These are phyloP conservation scores for Vulpes lagopus DNA, from an alignment of 2,113 vertebrate genomes.

Conservation along the genomic window DNA sequence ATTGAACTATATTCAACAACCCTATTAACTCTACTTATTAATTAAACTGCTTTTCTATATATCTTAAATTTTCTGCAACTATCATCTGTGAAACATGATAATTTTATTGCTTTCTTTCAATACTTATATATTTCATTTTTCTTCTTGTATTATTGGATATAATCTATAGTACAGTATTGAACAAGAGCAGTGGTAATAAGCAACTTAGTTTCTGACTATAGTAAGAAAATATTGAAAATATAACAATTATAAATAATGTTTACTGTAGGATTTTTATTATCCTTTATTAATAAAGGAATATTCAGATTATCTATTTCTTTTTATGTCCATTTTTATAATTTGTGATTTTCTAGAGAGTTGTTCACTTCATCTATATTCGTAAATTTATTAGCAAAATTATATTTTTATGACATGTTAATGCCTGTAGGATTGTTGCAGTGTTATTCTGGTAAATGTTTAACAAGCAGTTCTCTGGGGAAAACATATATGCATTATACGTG, in stretches of 20 bases:
- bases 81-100: background rate
- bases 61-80: background rate
- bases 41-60: background rate
- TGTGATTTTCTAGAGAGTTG: background rate
- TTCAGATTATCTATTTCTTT: background rate
- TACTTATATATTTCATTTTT: background rate
- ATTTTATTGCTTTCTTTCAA: background rate
- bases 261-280: background rate
- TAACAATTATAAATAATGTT: background rate
- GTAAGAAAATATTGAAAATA: background rate
- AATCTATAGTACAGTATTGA: background rate
- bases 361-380: background rate
- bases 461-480: background rate
- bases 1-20: background rate
- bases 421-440: background rate
- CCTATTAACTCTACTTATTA: background rate
- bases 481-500: background rate
- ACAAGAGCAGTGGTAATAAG: background rate
- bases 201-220: background rate
- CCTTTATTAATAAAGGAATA: background rate
- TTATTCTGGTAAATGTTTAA: background rate
- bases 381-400: background rate
- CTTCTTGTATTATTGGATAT: background rate
- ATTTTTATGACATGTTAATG: background rate
- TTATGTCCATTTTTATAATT: background rate